These are phyloP conservation scores for Dolichoris vasculosae DNA, from an alignment of 1,140 invertebrate species.

Conservation along the genomic window DNA sequence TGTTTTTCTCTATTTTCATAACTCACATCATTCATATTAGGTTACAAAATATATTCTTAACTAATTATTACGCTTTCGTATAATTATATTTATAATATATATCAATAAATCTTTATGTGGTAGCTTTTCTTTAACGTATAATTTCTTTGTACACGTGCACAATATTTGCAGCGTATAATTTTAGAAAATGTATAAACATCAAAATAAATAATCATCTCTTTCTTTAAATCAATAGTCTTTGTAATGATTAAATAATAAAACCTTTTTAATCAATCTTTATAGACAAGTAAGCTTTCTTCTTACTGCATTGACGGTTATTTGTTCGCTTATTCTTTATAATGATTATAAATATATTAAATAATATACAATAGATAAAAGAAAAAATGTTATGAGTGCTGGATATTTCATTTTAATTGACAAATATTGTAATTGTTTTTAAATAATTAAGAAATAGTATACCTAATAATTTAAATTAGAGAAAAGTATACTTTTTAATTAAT, in stretches of 20 bases:
- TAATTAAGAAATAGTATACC: not conserved
- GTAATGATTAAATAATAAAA: slow-evolving; percentile 17
- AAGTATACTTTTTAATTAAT: slow-evolving; percentile 24
- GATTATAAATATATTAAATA: not conserved
- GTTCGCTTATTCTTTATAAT: not conserved
- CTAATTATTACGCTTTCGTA: slow-evolving; percentile 38
- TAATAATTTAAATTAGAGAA: not conserved
- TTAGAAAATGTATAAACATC: not conserved
- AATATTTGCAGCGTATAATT: not conserved
- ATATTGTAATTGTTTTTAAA: not conserved
- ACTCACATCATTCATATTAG: slow-evolving; percentile 23
- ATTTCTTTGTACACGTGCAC: not conserved
- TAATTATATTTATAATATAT: slow-evolving; percentile 39
- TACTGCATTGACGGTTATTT: slow-evolving; percentile 34
- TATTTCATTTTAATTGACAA: not conserved
- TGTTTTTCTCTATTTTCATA: not conserved
- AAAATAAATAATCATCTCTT: slow-evolving; percentile 14
- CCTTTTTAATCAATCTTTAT: not conserved
- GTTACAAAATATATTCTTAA: slow-evolving; percentile 42
- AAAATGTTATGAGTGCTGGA: not conserved
- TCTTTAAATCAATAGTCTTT: not conserved
- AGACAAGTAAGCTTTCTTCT: not conserved
- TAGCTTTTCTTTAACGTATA: slow-evolving; percentile 25
- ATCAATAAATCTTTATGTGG: slow-evolving; percentile 20
- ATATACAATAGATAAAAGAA: not conserved